Evolutionary conservation across 2,113 vertebrate species (phyloP), one percentile per base, ranked within the genome.

Genomic region (Myrmophylax atrothorax): DNA sequence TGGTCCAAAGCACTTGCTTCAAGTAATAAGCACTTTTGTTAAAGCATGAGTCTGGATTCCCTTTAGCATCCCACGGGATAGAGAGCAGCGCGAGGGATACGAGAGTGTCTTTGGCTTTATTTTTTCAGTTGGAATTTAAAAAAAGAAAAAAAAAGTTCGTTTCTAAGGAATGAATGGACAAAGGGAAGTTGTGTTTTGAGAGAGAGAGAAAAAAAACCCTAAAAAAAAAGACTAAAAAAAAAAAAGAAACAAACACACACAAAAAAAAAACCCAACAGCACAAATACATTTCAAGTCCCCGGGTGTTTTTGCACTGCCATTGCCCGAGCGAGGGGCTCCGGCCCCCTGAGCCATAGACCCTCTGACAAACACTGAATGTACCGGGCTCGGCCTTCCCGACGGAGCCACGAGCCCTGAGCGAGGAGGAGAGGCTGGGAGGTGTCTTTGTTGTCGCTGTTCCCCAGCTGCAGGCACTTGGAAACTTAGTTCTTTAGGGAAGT

Each of bases 1-100:
- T 97, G 97, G 98, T 99, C 98, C 98, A 98, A 98, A 99, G 98
- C 99, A 99, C 99, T 99, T 99, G 99, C 98, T 98, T 98, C 97
- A 97, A 97, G 98, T 98, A 98, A 98, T 98, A 98, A 98, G 99
- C 99, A 99, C 99, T 99, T 99, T 99, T 98, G 98, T 99, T 97
- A 97, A 97, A 66, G 96, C 97, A 96, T 97, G 95, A 96, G 96
- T 95, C 95, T 91, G 89, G 90, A 70, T 97, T 96, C 96, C 97
- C 94, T 92, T 95, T 89, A 96, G 96, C 95, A 96, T 97, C 94
- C 95, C 95, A 66, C 46, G 96, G 97, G 96, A 90, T 66, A 35
- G 93, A 95, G 90, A 89, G 94, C 83, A 52, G 85, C 49, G 37
- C 59, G 86, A 84, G 77, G 96, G 92, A 76, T 40, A 87, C 62